phyloP scores from a whole-genome alignment of 2,888 invertebrate genomes.

The Cheilosia pagana region DNA sequence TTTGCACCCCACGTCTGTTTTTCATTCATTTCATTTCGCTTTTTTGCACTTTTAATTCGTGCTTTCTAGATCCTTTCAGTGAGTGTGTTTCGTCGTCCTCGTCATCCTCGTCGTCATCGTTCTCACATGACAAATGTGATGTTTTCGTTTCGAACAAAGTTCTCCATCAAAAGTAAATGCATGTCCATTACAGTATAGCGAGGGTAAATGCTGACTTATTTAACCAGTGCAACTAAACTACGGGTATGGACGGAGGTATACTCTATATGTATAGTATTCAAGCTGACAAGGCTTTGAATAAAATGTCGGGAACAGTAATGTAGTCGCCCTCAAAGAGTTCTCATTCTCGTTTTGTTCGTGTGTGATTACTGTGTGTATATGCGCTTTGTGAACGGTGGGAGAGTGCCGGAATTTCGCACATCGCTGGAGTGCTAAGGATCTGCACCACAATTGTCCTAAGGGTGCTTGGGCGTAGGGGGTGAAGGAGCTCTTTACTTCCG shows the following conservation, averaged over 20 bases:
- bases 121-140: constrained; percentile 70
- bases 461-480: constrained; percentile 15
- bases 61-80: constrained; percentile 49
- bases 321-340: constrained; percentile 55
- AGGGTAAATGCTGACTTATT: constrained; percentile 58
- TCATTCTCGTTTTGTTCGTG: constrained; percentile 7
- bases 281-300: constrained; percentile 59
- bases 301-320: constrained; percentile 67
- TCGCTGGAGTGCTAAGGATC: constrained; percentile 47
- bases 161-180: constrained; percentile 72
- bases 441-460: constrained; percentile 31
- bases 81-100: constrained; percentile 33
- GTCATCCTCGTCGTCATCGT: constrained; percentile 33
- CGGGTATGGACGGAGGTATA: background rate
- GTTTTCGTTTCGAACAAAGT: constrained; percentile 69
- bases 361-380: constrained; percentile 3
- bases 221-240: constrained; percentile 50
- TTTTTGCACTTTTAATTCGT: constrained; percentile 52
- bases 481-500: constrained; percentile 53
- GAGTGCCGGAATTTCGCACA: constrained; percentile 61
- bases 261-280: constrained; percentile 13
- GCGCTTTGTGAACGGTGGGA: constrained; percentile 48
- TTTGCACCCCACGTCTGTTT: constrained; percentile 17
- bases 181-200: constrained; percentile 67
- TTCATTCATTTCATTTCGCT: constrained; percentile 33